Conservation (phyloP, 1,140 invertebrate species). For the Metopolophium dirhodum region DNA sequence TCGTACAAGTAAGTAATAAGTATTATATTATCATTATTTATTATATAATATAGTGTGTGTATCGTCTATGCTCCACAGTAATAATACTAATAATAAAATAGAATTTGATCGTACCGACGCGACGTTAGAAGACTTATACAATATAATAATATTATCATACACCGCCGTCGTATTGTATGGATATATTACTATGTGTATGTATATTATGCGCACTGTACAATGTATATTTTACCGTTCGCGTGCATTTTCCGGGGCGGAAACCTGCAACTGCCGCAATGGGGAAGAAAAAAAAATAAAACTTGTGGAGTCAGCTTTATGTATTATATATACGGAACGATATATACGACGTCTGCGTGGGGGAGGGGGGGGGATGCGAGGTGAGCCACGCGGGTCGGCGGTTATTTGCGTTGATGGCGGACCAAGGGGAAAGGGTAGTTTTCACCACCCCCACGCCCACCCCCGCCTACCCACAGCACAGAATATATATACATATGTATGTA, state of each 20-base stretch:
- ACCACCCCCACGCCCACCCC: not conserved
- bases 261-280: not conserved
- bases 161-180: not conserved
- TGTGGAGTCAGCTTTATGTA: conserved; percentile 30
- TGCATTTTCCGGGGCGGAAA: not conserved
- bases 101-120: not conserved
- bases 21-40: no score
- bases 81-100: not conserved
- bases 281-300: conserved; percentile 23
- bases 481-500: not conserved
- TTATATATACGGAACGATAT: not conserved
- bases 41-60: not conserved
- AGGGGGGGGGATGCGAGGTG: not conserved
- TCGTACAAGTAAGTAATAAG: no score
- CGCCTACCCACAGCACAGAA: not conserved
- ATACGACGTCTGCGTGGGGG: not conserved
- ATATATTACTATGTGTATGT: not conserved
- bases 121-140: not conserved
- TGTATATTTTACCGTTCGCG: not conserved
- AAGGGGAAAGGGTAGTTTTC: not conserved
- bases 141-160: not conserved
- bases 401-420: not conserved
- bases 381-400: not conserved
- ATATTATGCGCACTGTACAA: not conserved
- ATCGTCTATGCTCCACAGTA: not conserved